Percentiles rank a stretch among this genome's conserved stretches.
phyloP scores from a whole-genome alignment of 2,797 vertebrate genomes.

The Ficedula albicollis region DNA sequence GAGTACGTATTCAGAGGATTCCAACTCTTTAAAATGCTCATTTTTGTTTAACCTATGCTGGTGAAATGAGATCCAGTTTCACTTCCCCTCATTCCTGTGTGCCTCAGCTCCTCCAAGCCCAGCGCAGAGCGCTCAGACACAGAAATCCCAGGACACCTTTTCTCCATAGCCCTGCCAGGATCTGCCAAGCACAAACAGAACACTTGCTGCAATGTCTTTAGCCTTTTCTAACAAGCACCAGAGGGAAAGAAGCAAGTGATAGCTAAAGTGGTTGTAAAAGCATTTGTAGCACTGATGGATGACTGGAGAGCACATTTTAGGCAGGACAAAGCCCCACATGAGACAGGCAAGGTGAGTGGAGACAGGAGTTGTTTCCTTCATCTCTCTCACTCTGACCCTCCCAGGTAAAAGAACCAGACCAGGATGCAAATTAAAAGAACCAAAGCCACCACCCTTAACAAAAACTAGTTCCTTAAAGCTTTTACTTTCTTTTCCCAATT shows the following conservation, averaged over 20 bases:
- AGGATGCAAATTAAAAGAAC: neutral
- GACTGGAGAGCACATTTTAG: neutral
- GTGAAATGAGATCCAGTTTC: neutral
- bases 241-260: neutral
- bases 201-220: neutral
- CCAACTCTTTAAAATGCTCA: neutral
- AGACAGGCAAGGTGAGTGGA: neutral
- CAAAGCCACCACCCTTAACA: neutral
- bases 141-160: neutral
- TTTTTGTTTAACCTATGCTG: neutral
- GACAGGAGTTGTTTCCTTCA: accelerated
- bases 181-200: neutral
- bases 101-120: neutral
- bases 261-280: neutral
- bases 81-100: neutral
- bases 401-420: neutral
- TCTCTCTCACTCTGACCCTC: neutral
- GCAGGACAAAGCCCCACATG: neutral
- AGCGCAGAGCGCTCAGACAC: accelerated
- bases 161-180: neutral
- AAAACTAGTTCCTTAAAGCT: neutral
- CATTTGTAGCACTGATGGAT: neutral
- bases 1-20: neutral
- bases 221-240: neutral
- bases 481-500: neutral